phyloP scores from a whole-genome alignment of 2,888 invertebrate genomes.

The Tuta absoluta region DNA sequence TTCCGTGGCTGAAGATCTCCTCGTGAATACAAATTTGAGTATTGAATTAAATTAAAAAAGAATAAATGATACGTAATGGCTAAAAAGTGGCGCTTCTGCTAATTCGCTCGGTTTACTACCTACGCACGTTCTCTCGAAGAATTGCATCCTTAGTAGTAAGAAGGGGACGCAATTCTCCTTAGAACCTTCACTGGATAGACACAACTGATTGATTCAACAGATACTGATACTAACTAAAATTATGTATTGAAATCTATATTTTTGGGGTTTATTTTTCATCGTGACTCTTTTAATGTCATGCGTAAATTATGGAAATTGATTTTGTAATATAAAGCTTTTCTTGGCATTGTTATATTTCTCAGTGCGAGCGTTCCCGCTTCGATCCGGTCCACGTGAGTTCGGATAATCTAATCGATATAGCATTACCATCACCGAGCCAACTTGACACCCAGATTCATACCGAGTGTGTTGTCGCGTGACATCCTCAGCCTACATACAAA shows the following conservation, averaged over 20 bases:
- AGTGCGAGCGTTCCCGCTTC: not conserved
- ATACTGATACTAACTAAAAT: not conserved
- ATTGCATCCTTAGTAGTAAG: slow-evolving; percentile 2
- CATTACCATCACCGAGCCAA: slow-evolving; percentile 26
- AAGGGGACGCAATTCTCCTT: not conserved
- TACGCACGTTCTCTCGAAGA: not conserved
- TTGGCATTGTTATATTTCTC: slow-evolving; percentile 16
- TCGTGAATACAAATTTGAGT: too few relatives aligned
- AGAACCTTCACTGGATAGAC: not conserved
- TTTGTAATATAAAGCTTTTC: not conserved
- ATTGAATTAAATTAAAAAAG: not conserved
- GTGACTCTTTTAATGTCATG: not conserved
- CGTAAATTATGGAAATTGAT: slow-evolving; percentile 9
- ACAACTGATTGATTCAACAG: not conserved
- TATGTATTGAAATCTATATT: not conserved
- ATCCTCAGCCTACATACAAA: not conserved
- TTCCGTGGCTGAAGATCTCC: not conserved
- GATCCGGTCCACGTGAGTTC: not conserved
- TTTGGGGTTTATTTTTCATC: not conserved
- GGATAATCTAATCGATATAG: not conserved
- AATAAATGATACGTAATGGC: not conserved
- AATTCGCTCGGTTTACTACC: not conserved
- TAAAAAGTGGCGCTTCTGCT: not conserved
- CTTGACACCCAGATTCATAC: slow-evolving; percentile 33
- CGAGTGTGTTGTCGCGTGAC: not conserved